Conservation (phyloP, 2,797 vertebrate species). For the Phylloscopus collybita region DNA sequence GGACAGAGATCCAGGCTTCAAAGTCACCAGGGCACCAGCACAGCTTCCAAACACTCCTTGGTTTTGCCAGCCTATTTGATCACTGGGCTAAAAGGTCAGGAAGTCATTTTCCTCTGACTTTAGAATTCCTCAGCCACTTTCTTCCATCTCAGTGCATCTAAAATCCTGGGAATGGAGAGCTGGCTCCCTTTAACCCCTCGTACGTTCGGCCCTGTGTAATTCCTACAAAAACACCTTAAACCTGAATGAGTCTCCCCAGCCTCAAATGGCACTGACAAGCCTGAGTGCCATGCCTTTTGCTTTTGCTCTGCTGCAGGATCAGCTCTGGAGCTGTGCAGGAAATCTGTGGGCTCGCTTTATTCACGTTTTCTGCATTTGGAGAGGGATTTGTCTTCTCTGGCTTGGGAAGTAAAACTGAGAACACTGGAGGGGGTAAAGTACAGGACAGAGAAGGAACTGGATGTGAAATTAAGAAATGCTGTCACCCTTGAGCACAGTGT, state of each 20-base stretch:
- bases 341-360: not conserved
- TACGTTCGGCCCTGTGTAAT: not conserved
- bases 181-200: not conserved
- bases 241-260: not conserved
- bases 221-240: not conserved
- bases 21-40: not conserved
- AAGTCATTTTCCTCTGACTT: conserved; percentile 15
- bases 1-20: not conserved
- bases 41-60: not conserved
- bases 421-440: not conserved
- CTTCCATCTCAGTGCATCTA: not conserved
- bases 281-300: not conserved
- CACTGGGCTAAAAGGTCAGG: conserved; percentile 17
- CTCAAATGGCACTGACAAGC: not conserved
- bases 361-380: not conserved
- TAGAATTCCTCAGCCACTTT: conserved; percentile 1
- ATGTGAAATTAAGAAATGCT: conserved; percentile 45
- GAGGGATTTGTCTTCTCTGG: not conserved
- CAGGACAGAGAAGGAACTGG: not conserved
- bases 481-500: conserved; percentile 22
- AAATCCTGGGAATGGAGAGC: not conserved
- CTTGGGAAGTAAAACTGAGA: not conserved
- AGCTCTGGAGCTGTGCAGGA: not conserved
- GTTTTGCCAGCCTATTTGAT: not conserved
- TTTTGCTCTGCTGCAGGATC: not conserved